Evolutionary conservation across 2,888 invertebrate genomes (phyloP), one percentile per base, ranked within the genome.

Genomic region (Mimumesa dahlbomi): DNA sequence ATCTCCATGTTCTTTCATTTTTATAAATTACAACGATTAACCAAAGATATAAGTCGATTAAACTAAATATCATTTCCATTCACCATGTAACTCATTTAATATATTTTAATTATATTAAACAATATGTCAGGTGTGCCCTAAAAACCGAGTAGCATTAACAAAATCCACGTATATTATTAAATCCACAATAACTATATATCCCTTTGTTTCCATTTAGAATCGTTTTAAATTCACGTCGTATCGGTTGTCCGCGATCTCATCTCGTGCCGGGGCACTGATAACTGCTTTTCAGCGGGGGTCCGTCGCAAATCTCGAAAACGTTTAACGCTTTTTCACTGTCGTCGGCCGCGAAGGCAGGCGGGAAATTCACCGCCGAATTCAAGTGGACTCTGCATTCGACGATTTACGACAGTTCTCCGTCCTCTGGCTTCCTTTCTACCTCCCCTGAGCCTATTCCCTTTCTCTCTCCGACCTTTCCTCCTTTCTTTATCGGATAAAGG

Each of bases 331-430:
- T 78, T 71, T 71, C 66, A 58, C 69, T 62, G 65, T 50, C 62
- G 42, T 65, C 58, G 49, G 36, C 46, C 56, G 21, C 54, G 46
- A 43, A 56, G 57, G 59, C 43, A 57, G 59, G 53, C 61, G 29
- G 68, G 63, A 74, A 79, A 73, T 79, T 77, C 80, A 67, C 62
- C 66, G 54, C 46, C 53, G 67, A 79, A 77, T 79, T 79, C 79
- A 75, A 79, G 74, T 75, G 69, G 77, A 79, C 74, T 74, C 66
- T 50, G 72, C 70, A 59, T 79, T 75, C 67, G 46, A 75, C 67
- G 69, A 79, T 80, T 79, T 79, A 79, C 80, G 77, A 52, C 64
- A 67, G 58, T 67, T 72, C 62, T 46, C 62, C 34, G 31, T 42
- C 38, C 45, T 49, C 38, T 9, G 43, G 71, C 52, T 53, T 46